Evolutionary conservation across 2,888 invertebrate species (phyloP), one percentile per base, ranked within the genome.

Genomic region (Cinara cedri): DNA sequence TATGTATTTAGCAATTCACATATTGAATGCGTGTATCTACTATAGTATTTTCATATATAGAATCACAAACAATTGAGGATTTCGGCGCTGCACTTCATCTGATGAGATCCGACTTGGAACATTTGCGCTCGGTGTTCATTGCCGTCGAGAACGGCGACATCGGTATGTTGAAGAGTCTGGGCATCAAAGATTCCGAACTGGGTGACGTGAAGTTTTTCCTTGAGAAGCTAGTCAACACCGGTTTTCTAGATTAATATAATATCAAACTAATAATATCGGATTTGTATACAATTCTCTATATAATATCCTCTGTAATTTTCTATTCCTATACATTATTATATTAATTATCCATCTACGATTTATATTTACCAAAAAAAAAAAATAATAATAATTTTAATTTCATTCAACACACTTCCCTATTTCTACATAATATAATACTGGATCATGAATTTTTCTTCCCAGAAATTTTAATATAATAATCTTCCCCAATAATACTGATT

Each of bases 131-230:
- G 1, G 96, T 97, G 46, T 96, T 97, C 87, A 94, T 96, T 92
- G 96, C 96, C 13, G 96, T 96, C 49, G 96, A 96, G 86, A 96
- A 96, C 86, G 96, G 96, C 16, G 96, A 97, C 86, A 89, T 96
- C 82, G 95, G 96, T 81, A 95, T 96, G 93, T 88, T 97, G 81
- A 96, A 96, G 85, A 95, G 95, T 14, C 89, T 97, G 82, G 96
- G 96, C 83, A 96, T 97, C 87, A 96, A 96, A 87, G 96, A 97
- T 86, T 96, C 95, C 0, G 96, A 96, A 86, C 89, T 97, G 82
- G 96, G 96, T 21, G 96, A 97, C 85, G 96, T 97, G 80, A 96
- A 96, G 86, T 96, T 96, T 88, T 97, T 97, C 90, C 89, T 97
- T 85, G 96, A 96, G 88, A 96, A 96, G 87, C 90, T 97, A 85